Evolutionary conservation across 2,888 invertebrate genomes (phyloP).

Genomic region (Dicranocentrus wangi): DNA sequence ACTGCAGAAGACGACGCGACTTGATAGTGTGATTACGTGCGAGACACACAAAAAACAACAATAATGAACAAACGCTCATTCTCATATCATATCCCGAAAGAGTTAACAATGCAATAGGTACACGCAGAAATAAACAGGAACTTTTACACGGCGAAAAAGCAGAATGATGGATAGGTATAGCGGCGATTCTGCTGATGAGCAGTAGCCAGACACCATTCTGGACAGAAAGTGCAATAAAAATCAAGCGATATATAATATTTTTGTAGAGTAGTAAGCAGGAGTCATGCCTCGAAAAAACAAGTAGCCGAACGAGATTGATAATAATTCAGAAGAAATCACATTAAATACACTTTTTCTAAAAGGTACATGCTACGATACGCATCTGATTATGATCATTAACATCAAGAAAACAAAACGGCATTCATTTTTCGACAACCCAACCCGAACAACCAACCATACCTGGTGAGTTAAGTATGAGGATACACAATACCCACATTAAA

Average conservation of each 20-base stretch:
- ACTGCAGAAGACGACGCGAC: too few relatives aligned
- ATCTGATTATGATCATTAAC: conserved; percentile 47
- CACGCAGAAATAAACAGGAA: too few relatives aligned
- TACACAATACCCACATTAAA: neutral
- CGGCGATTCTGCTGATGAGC: conserved; percentile 20
- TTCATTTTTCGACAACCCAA: conserved; percentile 21
- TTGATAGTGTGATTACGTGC: too few relatives aligned
- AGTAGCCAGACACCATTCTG: conserved; percentile 20
- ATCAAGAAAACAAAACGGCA: conserved; percentile 30
- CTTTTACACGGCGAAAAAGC: too few relatives aligned
- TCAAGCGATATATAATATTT: conserved; percentile 5
- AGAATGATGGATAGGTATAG: too few relatives aligned
- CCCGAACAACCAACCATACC: conserved; percentile 38
- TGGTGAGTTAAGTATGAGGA: conserved; percentile 8
- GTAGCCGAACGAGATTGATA: conserved; percentile 15
- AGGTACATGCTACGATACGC: neutral
- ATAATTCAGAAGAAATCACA: conserved; percentile 40
- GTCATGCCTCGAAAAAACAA: too few relatives aligned
- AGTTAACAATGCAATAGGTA: too few relatives aligned
- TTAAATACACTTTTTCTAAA: conserved; percentile 27
- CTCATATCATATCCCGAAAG: too few relatives aligned
- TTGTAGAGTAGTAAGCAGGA: too few relatives aligned
- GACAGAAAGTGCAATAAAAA: conserved; percentile 24
- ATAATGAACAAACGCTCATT: too few relatives aligned
- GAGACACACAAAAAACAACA: too few relatives aligned